Evolutionary conservation across 2,113 vertebrate genomes (phyloP).

Genomic region (Corydoras sp.): DNA sequence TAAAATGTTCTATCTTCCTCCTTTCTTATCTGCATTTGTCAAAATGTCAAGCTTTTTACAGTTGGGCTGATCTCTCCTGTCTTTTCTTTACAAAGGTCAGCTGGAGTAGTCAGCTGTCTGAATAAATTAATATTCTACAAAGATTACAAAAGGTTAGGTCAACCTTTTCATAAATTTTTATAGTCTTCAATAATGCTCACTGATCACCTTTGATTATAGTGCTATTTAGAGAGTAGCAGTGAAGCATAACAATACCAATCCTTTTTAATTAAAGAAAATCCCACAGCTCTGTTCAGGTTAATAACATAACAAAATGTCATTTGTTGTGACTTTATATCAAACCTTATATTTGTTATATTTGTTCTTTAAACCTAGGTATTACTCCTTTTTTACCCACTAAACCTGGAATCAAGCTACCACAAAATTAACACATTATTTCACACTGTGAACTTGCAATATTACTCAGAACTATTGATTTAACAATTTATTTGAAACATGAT

Average conservation of each 20-base stretch:
- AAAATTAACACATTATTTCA: too few species aligned
- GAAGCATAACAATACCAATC: constrained; percentile 32
- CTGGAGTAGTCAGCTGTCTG: constrained; percentile 58
- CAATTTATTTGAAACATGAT: too few species aligned
- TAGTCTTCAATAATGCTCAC: constrained; percentile 37
- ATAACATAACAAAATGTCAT: constrained; percentile 22
- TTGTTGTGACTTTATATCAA: constrained; percentile 9
- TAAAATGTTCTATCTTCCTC: constrained; percentile 46
- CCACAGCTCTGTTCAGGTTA: constrained; percentile 26
- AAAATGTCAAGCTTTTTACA: constrained; percentile 72
- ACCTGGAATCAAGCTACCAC: too few species aligned
- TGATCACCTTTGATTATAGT: constrained; percentile 55
- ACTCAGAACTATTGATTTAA: too few species aligned
- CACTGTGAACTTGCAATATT: too few species aligned
- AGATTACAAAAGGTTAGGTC: constrained; percentile 60
- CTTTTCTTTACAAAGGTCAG: constrained; percentile 68
- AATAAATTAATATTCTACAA: constrained; percentile 63
- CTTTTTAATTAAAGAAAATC: constrained; percentile 41
- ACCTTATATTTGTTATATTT: background rate
- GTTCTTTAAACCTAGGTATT: too few species aligned
- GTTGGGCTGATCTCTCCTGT: constrained; percentile 60
- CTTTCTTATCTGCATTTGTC: constrained; percentile 61
- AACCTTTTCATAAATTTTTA: constrained; percentile 62
- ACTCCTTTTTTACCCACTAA: background rate
- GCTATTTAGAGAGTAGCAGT: constrained; percentile 48